Evolutionary conservation across 1,140 invertebrate species (phyloP).

Genomic region (Lepidotrigona ventralis): DNA sequence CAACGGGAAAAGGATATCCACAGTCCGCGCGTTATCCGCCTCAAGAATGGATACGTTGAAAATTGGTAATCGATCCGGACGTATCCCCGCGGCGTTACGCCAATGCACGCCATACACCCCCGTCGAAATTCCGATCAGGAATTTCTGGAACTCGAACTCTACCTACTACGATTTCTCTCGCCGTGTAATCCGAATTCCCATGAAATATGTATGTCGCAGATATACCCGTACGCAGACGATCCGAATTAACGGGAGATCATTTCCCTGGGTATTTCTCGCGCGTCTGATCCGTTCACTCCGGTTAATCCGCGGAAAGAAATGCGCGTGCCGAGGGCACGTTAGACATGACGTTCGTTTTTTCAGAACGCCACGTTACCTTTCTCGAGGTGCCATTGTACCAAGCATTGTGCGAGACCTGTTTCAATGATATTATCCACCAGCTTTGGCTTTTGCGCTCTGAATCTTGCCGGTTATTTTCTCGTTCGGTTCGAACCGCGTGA

Average conservation of each 20-base stretch:
- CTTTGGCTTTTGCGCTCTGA: neutral
- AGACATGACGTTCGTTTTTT: neutral
- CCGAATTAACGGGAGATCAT: slow-evolving; percentile 56
- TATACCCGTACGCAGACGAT: slow-evolving; percentile 46
- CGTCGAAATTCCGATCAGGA: slow-evolving; percentile 58
- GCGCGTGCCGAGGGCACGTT: neutral
- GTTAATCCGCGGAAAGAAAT: slow-evolving; percentile 22
- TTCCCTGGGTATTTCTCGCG: slow-evolving; percentile 34
- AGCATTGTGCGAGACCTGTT: neutral
- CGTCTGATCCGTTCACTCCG: slow-evolving; percentile 13
- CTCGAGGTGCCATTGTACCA: neutral
- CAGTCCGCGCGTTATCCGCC: too few species aligned
- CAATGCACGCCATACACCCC: slow-evolving; percentile 40
- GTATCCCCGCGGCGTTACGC: slow-evolving; percentile 34
- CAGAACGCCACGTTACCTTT: too few species aligned
- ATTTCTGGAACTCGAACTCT: slow-evolving; percentile 54
- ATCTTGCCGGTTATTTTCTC: too few species aligned
- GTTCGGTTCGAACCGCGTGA: neutral
- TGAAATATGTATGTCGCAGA: slow-evolving; percentile 53
- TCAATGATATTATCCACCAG: too few species aligned
- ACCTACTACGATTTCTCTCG: slow-evolving; percentile 55
- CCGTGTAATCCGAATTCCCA: slow-evolving; percentile 50
- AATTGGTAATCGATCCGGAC: slow-evolving; percentile 14
- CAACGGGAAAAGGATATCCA: neutral
- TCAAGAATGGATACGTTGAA: neutral